Evolutionary conservation across 2,797 vertebrate genomes (phyloP), one percentile per base, ranked within the genome.

Genomic region (Platyrinchus mystaceus): DNA sequence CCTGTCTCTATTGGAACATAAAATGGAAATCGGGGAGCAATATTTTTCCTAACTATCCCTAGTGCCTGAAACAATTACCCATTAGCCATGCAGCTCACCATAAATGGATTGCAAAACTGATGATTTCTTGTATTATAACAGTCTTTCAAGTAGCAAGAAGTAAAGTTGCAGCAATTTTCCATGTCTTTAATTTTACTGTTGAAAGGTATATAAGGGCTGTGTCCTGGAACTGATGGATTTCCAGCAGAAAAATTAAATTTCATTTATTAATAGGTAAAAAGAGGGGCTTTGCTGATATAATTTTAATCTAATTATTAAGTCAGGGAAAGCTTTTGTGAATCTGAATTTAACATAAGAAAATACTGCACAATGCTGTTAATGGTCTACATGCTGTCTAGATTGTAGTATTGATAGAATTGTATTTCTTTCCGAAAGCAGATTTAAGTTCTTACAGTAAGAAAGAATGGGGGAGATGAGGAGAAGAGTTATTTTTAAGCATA

Each of bases 111-210:
- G 76, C 68, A 95, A 93, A 97, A 64, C 74, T 94, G 92, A 75
- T 43, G 9, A 52, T 60, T 96, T 96, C 87, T 87, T 96, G 92
- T 97, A 91, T 97, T 97, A 96, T 39, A 94, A 58, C 39, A 52
- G 56, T 90, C 85, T 97, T 97, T 96, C 96, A 97, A 96, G 90
- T 88, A 95, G 34, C 37, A 94, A 94, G 83, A 96, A 94, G 59
- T 69, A 94, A 95, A 97, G 94, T 81, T 94, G 90, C 93, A 85
- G 84, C 87, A 96, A 86, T 95, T 96, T 96, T 97, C 96, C 80
- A 94, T 70, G 70, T 95, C 87, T 97, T 97, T 97, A 97, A 96
- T 97, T 98, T 98, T 97, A 96, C 93, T 97, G 94, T 96, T 96
- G 96, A 93, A 94, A 97, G 52, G 78, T 97, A 92, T 95, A 67